These are phyloP conservation scores for Podocnemis expansa DNA, from an alignment of 2,113 vertebrate genomes.

Conservation along the genomic window DNA sequence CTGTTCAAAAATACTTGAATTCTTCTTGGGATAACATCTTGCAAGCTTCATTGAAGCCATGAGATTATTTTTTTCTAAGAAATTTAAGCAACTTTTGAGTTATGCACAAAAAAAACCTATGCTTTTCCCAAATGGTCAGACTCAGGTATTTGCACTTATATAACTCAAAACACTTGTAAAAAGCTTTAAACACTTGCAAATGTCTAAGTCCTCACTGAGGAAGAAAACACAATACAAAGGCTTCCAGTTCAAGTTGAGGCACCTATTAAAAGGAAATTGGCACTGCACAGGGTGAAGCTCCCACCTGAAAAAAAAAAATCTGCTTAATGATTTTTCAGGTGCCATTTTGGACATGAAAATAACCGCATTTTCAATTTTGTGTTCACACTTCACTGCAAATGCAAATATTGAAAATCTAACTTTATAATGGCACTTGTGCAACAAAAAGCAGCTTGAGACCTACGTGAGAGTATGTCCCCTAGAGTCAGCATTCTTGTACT, in stretches of 20 bases:
- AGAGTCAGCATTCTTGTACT: neutral
- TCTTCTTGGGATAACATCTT: neutral
- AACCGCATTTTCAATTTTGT: neutral
- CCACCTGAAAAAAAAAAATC: neutral
- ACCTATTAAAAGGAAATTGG: neutral
- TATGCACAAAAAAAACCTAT: neutral
- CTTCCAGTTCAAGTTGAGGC: neutral
- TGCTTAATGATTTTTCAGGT: neutral
- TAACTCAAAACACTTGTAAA: neutral
- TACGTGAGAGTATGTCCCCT: fast-evolving
- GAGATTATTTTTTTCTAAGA: neutral
- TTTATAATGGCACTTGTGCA: neutral
- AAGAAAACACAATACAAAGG: neutral
- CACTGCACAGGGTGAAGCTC: neutral
- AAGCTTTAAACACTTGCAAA: neutral
- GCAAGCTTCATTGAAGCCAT: neutral
- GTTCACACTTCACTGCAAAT: neutral
- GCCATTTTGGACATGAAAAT: neutral
- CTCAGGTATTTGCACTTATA: neutral
- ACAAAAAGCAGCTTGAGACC: neutral
- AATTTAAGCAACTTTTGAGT: neutral
- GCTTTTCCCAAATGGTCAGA: neutral
- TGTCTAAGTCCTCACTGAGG: neutral
- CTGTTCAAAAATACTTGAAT: neutral
- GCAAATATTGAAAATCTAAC: neutral